Evolutionary conservation across 2,113 vertebrate species (phyloP).

Genomic region (Nothocercus julius): DNA sequence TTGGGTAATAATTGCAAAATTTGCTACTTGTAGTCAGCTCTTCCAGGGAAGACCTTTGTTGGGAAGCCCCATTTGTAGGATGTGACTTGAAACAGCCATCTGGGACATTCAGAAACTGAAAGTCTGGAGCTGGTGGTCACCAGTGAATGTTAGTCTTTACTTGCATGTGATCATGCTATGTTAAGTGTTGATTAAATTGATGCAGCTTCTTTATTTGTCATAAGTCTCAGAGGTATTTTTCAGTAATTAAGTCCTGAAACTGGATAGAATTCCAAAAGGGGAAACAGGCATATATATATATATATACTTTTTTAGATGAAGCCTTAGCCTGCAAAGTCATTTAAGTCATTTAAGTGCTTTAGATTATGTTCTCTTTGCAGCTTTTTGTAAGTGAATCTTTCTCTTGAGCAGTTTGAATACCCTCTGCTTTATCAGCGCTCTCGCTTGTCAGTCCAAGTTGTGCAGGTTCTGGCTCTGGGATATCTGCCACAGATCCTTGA

Average conservation of each 20-base stretch:
- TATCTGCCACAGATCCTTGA: not conserved
- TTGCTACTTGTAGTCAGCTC: fast-evolving
- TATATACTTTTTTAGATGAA: not conserved
- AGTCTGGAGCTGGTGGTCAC: too few relatives aligned
- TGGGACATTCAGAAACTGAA: not conserved
- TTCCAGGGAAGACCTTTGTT: not conserved
- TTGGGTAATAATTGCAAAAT: not conserved
- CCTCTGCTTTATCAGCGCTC: fast-evolving
- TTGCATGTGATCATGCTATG: too few relatives aligned
- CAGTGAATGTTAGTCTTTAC: too few relatives aligned
- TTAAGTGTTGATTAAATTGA: not conserved
- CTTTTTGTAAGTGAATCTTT: not conserved
- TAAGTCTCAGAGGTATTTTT: not conserved
- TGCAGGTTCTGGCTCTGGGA: not conserved
- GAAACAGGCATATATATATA: not conserved
- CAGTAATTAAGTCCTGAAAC: not conserved
- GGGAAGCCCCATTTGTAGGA: not conserved
- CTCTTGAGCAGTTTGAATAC: fast-evolving
- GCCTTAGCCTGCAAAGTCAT: not conserved
- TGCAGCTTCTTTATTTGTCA: not conserved
- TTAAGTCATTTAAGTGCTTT: not conserved
- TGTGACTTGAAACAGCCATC: fast-evolving
- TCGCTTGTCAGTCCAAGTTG: not conserved
- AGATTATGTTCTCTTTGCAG: not conserved
- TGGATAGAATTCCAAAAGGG: not conserved